Percentiles rank a stretch among this genome's conserved stretches.
Evolutionary conservation across 2,888 invertebrate genomes (phyloP).

Genomic region (Gastrophysa polygoni): DNA sequence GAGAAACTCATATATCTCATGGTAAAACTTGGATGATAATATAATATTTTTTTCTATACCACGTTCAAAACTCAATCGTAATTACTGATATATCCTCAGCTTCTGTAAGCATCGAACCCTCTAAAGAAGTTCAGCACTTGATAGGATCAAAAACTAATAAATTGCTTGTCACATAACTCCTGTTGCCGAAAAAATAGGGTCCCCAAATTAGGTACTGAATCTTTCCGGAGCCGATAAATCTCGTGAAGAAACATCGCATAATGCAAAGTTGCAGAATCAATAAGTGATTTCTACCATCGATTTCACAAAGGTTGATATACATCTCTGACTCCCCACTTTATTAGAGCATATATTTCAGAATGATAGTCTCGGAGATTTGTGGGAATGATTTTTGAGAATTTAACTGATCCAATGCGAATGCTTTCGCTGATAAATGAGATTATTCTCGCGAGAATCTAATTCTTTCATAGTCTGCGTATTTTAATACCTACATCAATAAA

Average conservation of each 20-base stretch:
- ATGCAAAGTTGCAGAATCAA: slow-evolving; percentile 18
- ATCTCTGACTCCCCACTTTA: slow-evolving; percentile 16
- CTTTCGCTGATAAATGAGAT: slow-evolving; percentile 1
- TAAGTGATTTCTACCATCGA: slow-evolving; percentile 2
- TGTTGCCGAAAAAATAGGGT: background rate
- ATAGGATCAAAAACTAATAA: background rate
- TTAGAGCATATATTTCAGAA: slow-evolving; percentile 4
- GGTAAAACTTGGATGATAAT: too few species aligned
- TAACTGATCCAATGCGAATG: slow-evolving; percentile 4
- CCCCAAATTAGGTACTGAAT: slow-evolving; percentile 8
- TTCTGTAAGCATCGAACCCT: too few species aligned
- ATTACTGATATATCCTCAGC: too few species aligned
- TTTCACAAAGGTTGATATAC: slow-evolving; percentile 2
- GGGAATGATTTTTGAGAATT: slow-evolving; percentile 12
- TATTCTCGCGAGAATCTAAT: background rate
- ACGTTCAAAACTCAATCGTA: too few species aligned
- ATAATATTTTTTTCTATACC: too few species aligned
- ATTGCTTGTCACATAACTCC: background rate
- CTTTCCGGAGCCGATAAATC: slow-evolving; percentile 1
- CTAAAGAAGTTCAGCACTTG: background rate
- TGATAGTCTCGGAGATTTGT: slow-evolving; percentile 11
- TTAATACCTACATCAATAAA: background rate
- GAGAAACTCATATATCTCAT: too few species aligned
- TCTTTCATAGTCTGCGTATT: background rate
- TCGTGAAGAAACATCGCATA: background rate